Evolutionary conservation across 92 coral and sea anemone genomes (phyloP).

Genomic region (Palythoa grandis): DNA sequence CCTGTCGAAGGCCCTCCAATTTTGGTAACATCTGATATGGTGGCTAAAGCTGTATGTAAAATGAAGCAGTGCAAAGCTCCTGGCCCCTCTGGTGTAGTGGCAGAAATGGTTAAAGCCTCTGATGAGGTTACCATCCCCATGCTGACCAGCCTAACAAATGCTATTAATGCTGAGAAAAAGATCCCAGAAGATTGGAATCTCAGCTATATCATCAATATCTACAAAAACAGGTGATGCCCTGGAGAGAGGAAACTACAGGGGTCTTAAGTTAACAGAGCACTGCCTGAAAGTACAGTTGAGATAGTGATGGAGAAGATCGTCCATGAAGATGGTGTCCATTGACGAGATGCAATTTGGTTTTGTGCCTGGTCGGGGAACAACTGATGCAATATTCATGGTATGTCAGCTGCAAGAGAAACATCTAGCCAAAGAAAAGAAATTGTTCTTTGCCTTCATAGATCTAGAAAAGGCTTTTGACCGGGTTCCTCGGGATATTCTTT

Average conservation of each 20-base stretch:
- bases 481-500: slow-evolving; percentile 13
- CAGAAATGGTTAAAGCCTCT: slow-evolving; percentile 39
- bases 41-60: slow-evolving; percentile 12
- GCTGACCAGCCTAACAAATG: slow-evolving; percentile 19
- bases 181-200: slow-evolving; percentile 36
- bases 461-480: slow-evolving; percentile 29
- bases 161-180: slow-evolving; percentile 27
- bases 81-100: slow-evolving; percentile 44
- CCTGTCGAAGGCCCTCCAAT: slow-evolving; percentile 43
- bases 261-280: slow-evolving; percentile 37
- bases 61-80: slow-evolving; percentile 44
- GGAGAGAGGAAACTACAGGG: slow-evolving; percentile 49
- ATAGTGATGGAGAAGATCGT: slow-evolving; percentile 21
- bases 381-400: slow-evolving; percentile 8
- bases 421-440: too few species aligned
- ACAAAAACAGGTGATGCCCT: slow-evolving; percentile 43
- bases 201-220: slow-evolving; percentile 39
- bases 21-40: slow-evolving; percentile 43
- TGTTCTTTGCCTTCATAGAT: slow-evolving; percentile 18
- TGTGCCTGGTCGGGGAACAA: slow-evolving; percentile 12
- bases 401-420: slow-evolving; percentile 4
- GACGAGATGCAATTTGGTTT: slow-evolving; percentile 25
- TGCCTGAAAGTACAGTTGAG: slow-evolving; percentile 25
- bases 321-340: slow-evolving; percentile 3
- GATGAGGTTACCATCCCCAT: background rate